Evolutionary conservation across 2,797 vertebrate species (phyloP), one percentile per base, ranked within the genome.

Genomic region (Manis pentadactyla): DNA sequence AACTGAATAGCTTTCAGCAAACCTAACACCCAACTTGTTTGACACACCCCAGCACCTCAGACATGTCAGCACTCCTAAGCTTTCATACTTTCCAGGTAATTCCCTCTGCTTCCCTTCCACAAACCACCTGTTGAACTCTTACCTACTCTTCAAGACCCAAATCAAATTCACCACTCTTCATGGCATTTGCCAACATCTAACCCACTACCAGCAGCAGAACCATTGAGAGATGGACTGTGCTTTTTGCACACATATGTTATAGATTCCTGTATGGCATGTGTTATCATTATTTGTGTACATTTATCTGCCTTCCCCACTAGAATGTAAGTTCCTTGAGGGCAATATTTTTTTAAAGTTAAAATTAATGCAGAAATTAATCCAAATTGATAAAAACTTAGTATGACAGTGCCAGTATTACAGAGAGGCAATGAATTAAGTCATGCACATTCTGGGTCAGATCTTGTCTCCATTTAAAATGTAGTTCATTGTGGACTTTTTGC

Each of bases 381-480:
- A 90, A 96, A 39, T 51, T 59, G 46, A 78, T 46, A 39, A 61
- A 90, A 93, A 87, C 23, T n/a, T 85, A 59, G 46, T 23, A 46
- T 1, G 17, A 55, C 3, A 25, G 8, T 37, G 21, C 49, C 53
- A 55, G 15, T 23, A 77, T 49, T 73, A n/a, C 5, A 61, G 49
- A 74, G 3, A 85, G 27, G 37, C 15, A 59, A 25, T 78, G 12
- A 92, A 39, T 12, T 90, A 77, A 69, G 9, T 61, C 49, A 71
- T 55, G 31, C 18, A 85, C 59, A 4, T 55, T 87, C 37, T 55
- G 42, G 55, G 51, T 73, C 27, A 86, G 49, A 82, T 46, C 11
- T 55, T 59, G 0, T 46, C 12, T 93, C 37, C 68, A 55, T 42
- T 90, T 88, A 94, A 94, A 94, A 92, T 85, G 19, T 69, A 83